Evolutionary conservation across 2,797 vertebrate species (phyloP).

Genomic region (Picus viridis): DNA sequence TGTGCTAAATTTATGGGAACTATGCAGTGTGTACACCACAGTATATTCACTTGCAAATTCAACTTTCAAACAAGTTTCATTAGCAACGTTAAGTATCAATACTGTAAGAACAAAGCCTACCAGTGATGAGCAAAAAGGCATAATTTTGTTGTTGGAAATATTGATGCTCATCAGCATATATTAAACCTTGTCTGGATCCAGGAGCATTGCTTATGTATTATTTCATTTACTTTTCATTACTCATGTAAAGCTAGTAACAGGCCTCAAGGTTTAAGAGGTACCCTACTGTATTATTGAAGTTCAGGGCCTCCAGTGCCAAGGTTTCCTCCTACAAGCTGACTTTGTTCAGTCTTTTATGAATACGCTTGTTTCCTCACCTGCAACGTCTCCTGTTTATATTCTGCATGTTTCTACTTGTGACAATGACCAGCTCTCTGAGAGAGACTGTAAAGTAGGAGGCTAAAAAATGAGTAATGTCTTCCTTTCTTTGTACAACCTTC

Average conservation of each 20-base stretch:
- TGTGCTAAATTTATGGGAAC: conserved; percentile 69
- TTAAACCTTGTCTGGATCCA: conserved; percentile 42
- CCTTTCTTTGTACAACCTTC: background rate
- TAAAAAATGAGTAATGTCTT: background rate
- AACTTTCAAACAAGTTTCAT: conserved; percentile 50
- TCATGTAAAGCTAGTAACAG: background rate
- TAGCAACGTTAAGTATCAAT: conserved; percentile 50
- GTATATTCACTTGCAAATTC: conserved; percentile 56
- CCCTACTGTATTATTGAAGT: background rate
- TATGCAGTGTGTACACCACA: conserved; percentile 57
- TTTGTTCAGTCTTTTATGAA: background rate
- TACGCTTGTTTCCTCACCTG: background rate
- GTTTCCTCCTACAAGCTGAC: background rate
- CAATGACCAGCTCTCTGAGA: background rate
- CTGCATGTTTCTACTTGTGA: background rate
- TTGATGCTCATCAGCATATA: conserved; percentile 3
- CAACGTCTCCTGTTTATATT: background rate
- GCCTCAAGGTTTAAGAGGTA: background rate
- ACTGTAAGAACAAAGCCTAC: conserved; percentile 53
- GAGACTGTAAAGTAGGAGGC: background rate
- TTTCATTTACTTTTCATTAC: conserved; percentile 46
- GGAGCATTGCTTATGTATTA: background rate
- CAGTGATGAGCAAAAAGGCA: conserved; percentile 12
- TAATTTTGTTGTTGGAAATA: conserved; percentile 70
- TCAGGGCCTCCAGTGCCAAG: background rate